Percentiles rank a stretch among this genome's conserved stretches.
Conservation (phyloP, 2,113 vertebrate species). For the Xerus inauris region DNA sequence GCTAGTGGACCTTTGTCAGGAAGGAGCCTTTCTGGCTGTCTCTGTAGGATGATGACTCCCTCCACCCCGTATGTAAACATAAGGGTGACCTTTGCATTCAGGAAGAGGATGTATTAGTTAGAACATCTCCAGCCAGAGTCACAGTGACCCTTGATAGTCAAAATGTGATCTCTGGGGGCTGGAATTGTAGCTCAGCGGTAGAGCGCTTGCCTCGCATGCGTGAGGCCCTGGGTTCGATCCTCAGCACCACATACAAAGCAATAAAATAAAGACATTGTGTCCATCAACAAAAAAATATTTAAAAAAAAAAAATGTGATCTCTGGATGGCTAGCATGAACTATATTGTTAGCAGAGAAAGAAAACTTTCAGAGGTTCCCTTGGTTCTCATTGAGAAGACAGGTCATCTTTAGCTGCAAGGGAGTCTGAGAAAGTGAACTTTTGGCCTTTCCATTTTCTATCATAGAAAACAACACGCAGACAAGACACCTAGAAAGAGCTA, state of each 20-base stretch:
- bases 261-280: too few species aligned
- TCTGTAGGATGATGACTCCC: not conserved
- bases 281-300: too few species aligned
- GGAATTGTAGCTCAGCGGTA: too few species aligned
- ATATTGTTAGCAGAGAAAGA: not conserved
- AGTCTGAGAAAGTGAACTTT: not conserved
- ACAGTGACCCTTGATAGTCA: not conserved
- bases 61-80: not conserved
- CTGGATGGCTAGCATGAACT: not conserved
- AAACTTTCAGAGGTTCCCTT: not conserved
- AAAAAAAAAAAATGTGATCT: not conserved
- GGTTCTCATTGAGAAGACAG: not conserved
- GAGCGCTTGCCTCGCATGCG: too few species aligned
- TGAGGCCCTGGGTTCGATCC: too few species aligned
- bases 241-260: too few species aligned
- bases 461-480: not conserved
- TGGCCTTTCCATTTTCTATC: not conserved
- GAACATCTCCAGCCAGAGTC: not conserved
- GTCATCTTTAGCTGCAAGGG: not conserved
- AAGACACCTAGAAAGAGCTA: not conserved
- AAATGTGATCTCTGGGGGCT: not conserved
- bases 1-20: not conserved
- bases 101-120: not conserved
- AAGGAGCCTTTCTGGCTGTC: not conserved
- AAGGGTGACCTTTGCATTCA: not conserved